Evolutionary conservation across 2,888 invertebrate species (phyloP), one percentile per base, ranked within the genome.

Genomic region (Celastrina argiolus): DNA sequence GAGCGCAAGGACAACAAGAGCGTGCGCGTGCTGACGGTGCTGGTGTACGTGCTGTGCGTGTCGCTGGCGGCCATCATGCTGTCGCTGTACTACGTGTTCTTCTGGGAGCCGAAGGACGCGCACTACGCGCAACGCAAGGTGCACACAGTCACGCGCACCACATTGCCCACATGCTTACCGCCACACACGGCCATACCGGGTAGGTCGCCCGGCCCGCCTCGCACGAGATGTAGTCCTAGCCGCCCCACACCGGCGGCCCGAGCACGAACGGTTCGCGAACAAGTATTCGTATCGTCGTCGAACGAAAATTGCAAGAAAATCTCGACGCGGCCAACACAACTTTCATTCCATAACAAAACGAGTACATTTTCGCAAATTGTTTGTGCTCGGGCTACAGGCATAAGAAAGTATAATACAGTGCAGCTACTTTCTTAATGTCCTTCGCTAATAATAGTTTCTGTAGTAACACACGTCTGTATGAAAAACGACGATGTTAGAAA

Each of bases 41-140:
- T 98, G 77, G 96, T 97, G 65, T 98, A 98, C 90, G 95, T 98
- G 74, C 95, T 98, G 85, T 96, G 97, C 83, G 98, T 98, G 75
- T 98, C 98, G 58, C 92, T 98, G 79, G 98, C 97, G 22, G 98
- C 98, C 65, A 97, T 98, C 78, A 96, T 98, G 92, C 93, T 98
- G 72, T 97, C 97, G 14, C 93, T 97, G 65, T 98, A 98, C 92
- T 98, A 98, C 92, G 95, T 97, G 76, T 96, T 98, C 89, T 94
- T 98, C 83, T 98, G 98, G 98, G 95, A 97, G 85, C 97, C 97
- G 22, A 94, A 89, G 85, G 91, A 89, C 78, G 87, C 90, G 81
- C 89, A 87, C 67, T 87, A 89, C 77, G 87, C 87, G 81, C 88
- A 88, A 80, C 87, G 87, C 83, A 89, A 89, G 90, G 90, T 89